Evolutionary conservation across 1,140 invertebrate species (phyloP), one percentile per base, ranked within the genome.

Genomic region (Pachypeltis micranthus): DNA sequence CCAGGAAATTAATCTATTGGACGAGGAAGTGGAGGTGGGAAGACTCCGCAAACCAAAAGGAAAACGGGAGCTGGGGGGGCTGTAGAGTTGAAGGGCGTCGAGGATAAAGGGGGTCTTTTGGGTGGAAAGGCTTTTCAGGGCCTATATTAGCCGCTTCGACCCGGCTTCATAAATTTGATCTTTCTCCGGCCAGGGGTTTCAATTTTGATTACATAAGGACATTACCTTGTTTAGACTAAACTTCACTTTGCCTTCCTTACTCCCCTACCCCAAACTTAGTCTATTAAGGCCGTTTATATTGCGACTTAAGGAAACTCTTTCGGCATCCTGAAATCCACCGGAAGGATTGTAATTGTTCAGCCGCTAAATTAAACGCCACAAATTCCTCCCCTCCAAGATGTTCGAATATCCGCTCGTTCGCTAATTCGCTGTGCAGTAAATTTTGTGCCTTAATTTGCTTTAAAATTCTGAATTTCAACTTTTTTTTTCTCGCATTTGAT

Each of bases 141-240:
- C 47, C 47, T 10, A 21, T 21, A 51, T 51, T 51, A 51, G 12
- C 47, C 23, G 23, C 23, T 39, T 39, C 31, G 31, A 16, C 31
- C 16, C 31, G 19, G 54, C 25, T 59, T 59, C 57, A 59, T 59
- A 59, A 59, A 59, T 29, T 59, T 59, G 29, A 59, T 31, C 16
- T 28, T 56, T 59, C 29, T 29, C 57, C 57, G 26, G 26, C 26
- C 25, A 28, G 16, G 26, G 57, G n/a, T 34, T 59, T 59, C 57
- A 59, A 59, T 59, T 59, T 59, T 59, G 57, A 59, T 59, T 59
- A 59, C n/a, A 59, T 31, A 59, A 59, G 57, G 25, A 59, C 29
- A n/a, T 59, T 29, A 59, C 57, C 47, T 51, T 51, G 47, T 51
- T 51, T 51, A 51, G 19, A 10, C 23, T 39, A n/a, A n/a, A n/a